These are phyloP conservation scores for Dissostichus mawsoni DNA, from an alignment of 2,113 vertebrate genomes.

Conservation along the genomic window DNA sequence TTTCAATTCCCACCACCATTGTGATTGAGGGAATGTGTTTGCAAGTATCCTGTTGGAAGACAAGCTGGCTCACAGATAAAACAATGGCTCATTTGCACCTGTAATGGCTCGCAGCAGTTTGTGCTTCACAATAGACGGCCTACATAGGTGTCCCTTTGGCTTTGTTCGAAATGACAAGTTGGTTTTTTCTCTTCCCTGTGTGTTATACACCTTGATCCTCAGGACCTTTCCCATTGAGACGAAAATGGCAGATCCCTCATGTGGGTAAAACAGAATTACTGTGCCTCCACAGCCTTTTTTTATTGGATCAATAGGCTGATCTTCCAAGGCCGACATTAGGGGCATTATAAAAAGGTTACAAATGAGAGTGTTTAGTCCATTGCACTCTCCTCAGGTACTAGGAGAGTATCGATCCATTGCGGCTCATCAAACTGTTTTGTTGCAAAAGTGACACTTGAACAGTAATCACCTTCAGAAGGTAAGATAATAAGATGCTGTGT, in stretches of 20 bases:
- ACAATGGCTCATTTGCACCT: conserved; percentile 70
- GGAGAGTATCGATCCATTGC: conserved; percentile 69
- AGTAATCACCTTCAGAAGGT: conserved; percentile 71
- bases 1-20: conserved; percentile 26
- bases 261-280: conserved; percentile 61
- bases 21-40: conserved; percentile 19
- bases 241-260: conserved; percentile 64
- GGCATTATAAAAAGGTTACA: conserved; percentile 77
- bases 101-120: conserved; percentile 57
- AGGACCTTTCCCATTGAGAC: conserved; percentile 51
- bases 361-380: conserved; percentile 74
- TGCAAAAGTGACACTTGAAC: conserved; percentile 69
- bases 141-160: conserved; percentile 32
- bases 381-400: conserved; percentile 70
- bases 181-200: conserved; percentile 26
- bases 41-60: conserved; percentile 33
- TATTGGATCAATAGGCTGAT: conserved; percentile 78
- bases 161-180: conserved; percentile 24
- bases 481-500: conserved; percentile 56
- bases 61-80: conserved; percentile 43
- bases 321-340: conserved; percentile 68
- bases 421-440: conserved; percentile 78
- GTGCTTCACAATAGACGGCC: conserved; percentile 51
- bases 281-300: conserved; percentile 48
- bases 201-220: conserved; percentile 50